phyloP scores from a whole-genome alignment of 2,797 vertebrate species.

The Coranthus polyacanthus region DNA sequence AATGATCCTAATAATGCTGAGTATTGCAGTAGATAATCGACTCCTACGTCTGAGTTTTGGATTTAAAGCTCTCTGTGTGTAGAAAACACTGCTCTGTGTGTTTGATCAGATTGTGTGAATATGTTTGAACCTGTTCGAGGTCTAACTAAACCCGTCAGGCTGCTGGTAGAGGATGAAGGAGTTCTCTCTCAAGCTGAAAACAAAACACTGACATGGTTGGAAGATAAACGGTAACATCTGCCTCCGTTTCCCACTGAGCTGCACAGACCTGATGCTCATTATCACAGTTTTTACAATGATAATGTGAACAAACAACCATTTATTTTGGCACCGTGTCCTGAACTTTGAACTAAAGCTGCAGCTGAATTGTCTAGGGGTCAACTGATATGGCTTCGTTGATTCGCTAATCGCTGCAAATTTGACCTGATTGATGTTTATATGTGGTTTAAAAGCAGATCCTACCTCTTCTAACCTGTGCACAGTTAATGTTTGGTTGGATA shows the following conservation, averaged over 20 bases:
- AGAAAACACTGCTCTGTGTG: too few relatives aligned
- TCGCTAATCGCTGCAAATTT: neutral
- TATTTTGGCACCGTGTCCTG: neutral
- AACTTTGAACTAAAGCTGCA: neutral
- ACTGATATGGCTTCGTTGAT: neutral
- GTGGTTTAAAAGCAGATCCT: neutral
- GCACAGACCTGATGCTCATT: neutral
- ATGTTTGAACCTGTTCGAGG: conserved; percentile 39
- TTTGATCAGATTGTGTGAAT: conserved; percentile 1
- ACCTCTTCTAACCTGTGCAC: too few relatives aligned
- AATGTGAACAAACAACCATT: neutral
- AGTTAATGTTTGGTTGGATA: neutral
- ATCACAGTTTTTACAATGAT: neutral
- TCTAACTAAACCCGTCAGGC: neutral
- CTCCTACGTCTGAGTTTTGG: too few relatives aligned
- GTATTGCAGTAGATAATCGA: too few relatives aligned
- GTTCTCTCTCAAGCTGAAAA: conserved; percentile 3
- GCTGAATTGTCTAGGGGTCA: neutral
- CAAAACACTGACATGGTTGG: neutral
- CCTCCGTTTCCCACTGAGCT: neutral
- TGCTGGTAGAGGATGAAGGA: neutral
- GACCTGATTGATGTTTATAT: neutral
- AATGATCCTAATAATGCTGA: too few relatives aligned
- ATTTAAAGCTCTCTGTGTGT: too few relatives aligned
- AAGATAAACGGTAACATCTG: neutral